These are phyloP conservation scores for Leptinotarsa defecta DNA, from an alignment of 1,140 invertebrate species.

Conservation along the genomic window DNA sequence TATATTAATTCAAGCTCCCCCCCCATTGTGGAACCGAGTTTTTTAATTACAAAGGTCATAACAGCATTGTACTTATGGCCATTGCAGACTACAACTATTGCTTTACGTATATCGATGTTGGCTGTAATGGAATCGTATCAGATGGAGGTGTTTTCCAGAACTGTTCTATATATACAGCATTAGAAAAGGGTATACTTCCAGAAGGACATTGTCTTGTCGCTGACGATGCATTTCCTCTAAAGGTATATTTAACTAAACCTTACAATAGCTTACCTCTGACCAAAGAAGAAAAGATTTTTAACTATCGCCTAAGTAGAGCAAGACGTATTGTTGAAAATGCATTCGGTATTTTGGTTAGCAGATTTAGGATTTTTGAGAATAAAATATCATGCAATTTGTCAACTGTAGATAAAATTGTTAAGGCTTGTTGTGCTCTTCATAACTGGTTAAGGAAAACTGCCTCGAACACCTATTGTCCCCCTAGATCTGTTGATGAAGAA, in stretches of 20 bases:
- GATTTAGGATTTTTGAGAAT: slow-evolving; percentile 51
- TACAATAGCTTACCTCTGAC: slow-evolving; percentile 1
- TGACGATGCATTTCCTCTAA: slow-evolving; percentile 23
- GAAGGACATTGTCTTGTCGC: slow-evolving; percentile 14
- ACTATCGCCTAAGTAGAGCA: slow-evolving; percentile 31
- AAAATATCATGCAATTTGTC: neutral
- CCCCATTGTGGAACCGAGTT: slow-evolving; percentile 43
- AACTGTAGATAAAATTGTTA: neutral
- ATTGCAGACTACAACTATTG: slow-evolving; percentile 55
- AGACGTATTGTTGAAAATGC: slow-evolving; percentile 57
- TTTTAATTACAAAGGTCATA: slow-evolving; percentile 7
- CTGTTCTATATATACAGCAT: slow-evolving; percentile 27
- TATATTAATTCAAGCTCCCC: neutral
- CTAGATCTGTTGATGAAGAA: slow-evolving; percentile 3
- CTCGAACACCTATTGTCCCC: neutral
- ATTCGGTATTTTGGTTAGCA: slow-evolving; percentile 56
- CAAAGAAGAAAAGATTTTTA: slow-evolving; percentile 35
- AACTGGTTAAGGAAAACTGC: slow-evolving; percentile 17
- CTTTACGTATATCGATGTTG: slow-evolving; percentile 48
- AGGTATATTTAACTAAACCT: slow-evolving; percentile 21
- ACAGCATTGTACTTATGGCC: slow-evolving; percentile 54
- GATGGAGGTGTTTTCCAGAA: slow-evolving; percentile 48
- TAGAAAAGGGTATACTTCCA: slow-evolving; percentile 14
- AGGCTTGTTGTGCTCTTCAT: neutral
- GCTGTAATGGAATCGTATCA: slow-evolving; percentile 46